Percentiles rank a stretch among this genome's conserved stretches.
These are phyloP conservation scores for Myiagra hebetior DNA, from an alignment of 2,113 vertebrate species.

Conservation along the genomic window DNA sequence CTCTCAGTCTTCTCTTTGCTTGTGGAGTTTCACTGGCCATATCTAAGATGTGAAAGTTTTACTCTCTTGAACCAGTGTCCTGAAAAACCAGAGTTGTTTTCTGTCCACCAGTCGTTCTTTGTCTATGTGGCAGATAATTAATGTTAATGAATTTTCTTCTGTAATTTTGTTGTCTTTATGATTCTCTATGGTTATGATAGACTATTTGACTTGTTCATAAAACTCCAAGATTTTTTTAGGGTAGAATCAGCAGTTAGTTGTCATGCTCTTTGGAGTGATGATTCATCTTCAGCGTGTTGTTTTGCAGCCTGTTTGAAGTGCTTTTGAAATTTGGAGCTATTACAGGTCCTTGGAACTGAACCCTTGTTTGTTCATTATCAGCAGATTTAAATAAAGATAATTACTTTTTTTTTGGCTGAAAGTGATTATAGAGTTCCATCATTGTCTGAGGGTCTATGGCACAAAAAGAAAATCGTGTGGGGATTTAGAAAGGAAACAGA, in stretches of 20 bases:
- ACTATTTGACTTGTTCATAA: neutral
- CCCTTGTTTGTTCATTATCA: neutral
- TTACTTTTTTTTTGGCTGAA: neutral
- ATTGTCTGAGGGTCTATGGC: neutral
- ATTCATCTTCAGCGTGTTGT: neutral
- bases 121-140: neutral
- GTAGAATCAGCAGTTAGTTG: neutral
- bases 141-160: neutral
- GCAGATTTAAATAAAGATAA: neutral
- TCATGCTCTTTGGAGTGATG: neutral
- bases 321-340: neutral
- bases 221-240: neutral
- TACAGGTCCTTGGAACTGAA: neutral
- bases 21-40: fast-evolving
- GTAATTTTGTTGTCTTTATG: neutral
- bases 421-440: neutral
- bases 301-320: neutral
- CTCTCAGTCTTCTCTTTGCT: neutral
- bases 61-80: neutral
- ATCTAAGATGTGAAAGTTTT: neutral
- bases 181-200: neutral
- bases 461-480: neutral
- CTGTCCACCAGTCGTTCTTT: fast-evolving
- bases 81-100: neutral
- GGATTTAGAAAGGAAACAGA: neutral